Evolutionary conservation across 2,113 vertebrate genomes (phyloP), one percentile per base, ranked within the genome.

Genomic region (Diadophis punctatus): DNA sequence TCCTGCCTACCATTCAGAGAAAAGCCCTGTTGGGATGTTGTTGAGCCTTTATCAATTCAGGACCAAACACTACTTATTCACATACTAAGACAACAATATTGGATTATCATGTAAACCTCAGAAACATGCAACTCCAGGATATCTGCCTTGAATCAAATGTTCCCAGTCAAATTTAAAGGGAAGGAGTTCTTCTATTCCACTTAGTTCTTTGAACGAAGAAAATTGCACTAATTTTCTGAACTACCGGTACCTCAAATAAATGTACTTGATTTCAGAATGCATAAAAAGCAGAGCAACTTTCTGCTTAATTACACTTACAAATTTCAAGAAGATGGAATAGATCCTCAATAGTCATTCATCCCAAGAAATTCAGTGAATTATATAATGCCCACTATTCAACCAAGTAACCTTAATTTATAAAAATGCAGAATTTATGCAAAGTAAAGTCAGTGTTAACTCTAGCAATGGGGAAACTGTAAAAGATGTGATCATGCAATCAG

Each of bases 391-490:
- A 96, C 48, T 0, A 49, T 86, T 87, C 93, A 53, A 94, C 94
- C 95, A 94, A 94, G 56, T 74, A 89, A 93, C 34, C 85, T 93
- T 92, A 95, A 91, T 89, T 91, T 91, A 95, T 80, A 90, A 95
- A 90, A 94, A 86, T 95, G 94, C 92, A 96, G 93, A 90, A 20
- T 46, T 18, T 94, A 63, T 48, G 90, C 96, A 95, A 52, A 94
- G 58, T 39, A 95, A 94, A 94, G 3, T 25, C n/a, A 91, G 8
- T 43, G 48, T 1, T 90, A 84, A 95, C 92, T 93, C 20, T 87
- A 22, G 58, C 91, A 86, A 92, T 89, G 43, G 68, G 93, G 93
- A 34, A 51, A 20, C 90, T 49, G 22, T 49, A 58, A 63, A 63
- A n/a, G 60, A n/a, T n/a, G 30, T 1, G 8, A 58, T 58, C 23